A percentile compares a stretch with the other conserved stretches of the same genome.
Evolutionary conservation across 2,113 vertebrate genomes (phyloP).

Genomic region (Rhizomys pruinosus): DNA sequence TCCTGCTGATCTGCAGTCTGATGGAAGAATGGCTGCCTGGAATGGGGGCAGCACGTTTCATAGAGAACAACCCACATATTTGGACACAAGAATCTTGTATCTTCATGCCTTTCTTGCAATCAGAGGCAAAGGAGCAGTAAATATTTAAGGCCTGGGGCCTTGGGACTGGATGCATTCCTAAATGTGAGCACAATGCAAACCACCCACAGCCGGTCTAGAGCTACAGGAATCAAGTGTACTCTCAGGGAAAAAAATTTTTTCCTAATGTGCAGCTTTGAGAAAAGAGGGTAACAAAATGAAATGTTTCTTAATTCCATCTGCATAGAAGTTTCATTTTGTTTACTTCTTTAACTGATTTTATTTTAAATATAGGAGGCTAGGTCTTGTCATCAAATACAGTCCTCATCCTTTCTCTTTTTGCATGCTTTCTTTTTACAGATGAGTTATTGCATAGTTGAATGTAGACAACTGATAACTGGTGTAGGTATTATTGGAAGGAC

Average conservation of each 20-base stretch:
- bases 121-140: not conserved
- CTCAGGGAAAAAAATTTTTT: not conserved
- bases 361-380: not conserved
- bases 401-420: not conserved
- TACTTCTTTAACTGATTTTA: not conserved
- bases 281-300: not conserved
- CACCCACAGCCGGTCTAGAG: not conserved
- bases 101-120: not conserved
- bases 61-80: not conserved
- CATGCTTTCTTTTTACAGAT: not conserved
- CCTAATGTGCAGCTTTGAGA: not conserved
- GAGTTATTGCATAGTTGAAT: not conserved
- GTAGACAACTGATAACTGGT: not conserved
- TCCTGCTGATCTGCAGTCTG: not conserved
- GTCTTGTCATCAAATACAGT: not conserved
- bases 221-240: not conserved
- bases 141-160: not conserved
- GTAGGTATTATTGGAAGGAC: not conserved
- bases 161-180: constrained; percentile 1
- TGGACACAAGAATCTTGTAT: not conserved
- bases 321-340: not conserved
- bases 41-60: not conserved
- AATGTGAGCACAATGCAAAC: not conserved
- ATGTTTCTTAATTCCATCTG: not conserved
- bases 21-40: not conserved